Conservation (phyloP, 1,140 invertebrate species). For the Oncopeltus fasciatus region DNA sequence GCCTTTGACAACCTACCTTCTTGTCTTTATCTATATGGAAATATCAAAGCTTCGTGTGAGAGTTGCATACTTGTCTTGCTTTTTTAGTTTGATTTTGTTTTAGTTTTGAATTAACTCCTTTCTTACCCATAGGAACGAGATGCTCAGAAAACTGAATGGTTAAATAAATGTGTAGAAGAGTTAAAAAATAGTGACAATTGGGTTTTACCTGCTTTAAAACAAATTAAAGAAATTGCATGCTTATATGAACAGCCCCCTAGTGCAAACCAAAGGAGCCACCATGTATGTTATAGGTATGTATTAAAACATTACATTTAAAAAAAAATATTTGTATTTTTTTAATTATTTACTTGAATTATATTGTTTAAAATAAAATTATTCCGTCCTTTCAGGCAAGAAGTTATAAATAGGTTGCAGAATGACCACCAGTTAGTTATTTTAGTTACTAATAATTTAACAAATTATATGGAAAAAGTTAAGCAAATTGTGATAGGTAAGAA, state of each 20-base stretch:
- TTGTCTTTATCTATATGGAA: too few species aligned
- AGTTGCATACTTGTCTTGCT: too few species aligned
- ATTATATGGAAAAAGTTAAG: conserved; percentile 79
- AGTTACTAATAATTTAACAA: conserved; percentile 81
- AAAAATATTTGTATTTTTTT: too few species aligned
- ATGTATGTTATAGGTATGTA: conserved; percentile 47
- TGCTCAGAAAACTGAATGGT: conserved; percentile 88
- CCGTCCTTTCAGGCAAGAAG: conserved; percentile 43
- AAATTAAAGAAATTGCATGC: conserved; percentile 90
- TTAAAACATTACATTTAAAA: background rate
- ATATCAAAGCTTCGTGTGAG: too few species aligned
- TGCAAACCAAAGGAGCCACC: conserved; percentile 46
- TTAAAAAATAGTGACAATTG: conserved; percentile 75
- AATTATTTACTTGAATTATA: too few species aligned
- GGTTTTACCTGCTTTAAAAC: conserved; percentile 87
- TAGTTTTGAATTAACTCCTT: background rate
- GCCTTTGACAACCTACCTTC: too few species aligned
- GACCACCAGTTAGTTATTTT: conserved; percentile 86
- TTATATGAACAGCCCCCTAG: conserved; percentile 73
- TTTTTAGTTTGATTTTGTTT: too few species aligned
- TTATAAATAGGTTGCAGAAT: conserved; percentile 82
- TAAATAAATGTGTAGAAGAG: conserved; percentile 90
- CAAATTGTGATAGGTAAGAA: conserved; percentile 44
- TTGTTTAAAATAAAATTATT: too few species aligned
- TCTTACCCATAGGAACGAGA: conserved; percentile 64